Evolutionary conservation across 1,140 invertebrate species (phyloP).

Genomic region (Leptoteleia sp.): DNA sequence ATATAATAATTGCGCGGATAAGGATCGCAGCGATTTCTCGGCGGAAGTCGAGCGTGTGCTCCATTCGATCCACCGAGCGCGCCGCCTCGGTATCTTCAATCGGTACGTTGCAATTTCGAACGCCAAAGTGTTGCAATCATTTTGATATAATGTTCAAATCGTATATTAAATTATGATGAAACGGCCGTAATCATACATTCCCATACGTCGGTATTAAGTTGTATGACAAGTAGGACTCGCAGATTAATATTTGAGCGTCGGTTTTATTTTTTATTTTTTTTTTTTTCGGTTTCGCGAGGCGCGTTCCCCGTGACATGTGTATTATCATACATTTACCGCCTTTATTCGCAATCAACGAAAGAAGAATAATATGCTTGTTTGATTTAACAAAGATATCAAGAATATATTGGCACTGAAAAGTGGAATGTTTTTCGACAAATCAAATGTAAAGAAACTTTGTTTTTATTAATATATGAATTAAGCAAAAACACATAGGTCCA

Average conservation of each 20-base stretch:
- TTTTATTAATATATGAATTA: no score
- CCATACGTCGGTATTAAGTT: conserved; percentile 30
- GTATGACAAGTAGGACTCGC: conserved; percentile 30
- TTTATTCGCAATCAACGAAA: not conserved
- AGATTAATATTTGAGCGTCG: conserved; percentile 18
- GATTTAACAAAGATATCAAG: no score
- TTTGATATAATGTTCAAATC: conserved; percentile 48
- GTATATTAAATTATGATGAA: conserved; percentile 49
- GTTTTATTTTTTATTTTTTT: no score
- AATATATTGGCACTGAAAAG: no score
- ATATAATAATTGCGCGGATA: conserved; percentile 57
- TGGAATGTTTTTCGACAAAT: no score
- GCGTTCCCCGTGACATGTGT: no score
- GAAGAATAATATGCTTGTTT: not conserved
- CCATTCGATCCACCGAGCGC: conserved; percentile 58
- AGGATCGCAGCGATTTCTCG: conserved; percentile 56
- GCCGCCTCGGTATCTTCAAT: conserved; percentile 52
- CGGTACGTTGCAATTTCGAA: conserved; percentile 46
- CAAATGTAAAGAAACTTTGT: no score
- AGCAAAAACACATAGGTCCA: no score
- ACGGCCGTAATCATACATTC: conserved; percentile 48
- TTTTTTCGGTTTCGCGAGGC: not conserved
- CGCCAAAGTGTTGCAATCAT: conserved; percentile 47
- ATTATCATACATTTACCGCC: no score
- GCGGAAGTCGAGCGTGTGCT: conserved; percentile 60